Conservation (phyloP, 1,140 invertebrate species). For the Dendroctonus valens region DNA sequence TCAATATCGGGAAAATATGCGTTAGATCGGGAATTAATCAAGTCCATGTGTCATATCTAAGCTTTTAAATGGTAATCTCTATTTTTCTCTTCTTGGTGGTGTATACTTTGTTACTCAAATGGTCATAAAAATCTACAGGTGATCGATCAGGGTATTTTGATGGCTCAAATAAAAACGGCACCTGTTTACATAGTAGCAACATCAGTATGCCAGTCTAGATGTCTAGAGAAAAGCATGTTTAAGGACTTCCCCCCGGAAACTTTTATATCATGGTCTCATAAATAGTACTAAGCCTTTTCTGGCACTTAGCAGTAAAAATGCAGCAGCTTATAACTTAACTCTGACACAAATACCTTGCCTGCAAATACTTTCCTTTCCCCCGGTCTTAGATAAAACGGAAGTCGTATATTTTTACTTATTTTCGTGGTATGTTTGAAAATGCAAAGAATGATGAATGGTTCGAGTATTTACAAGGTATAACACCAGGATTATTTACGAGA, state of each 20-base stretch:
- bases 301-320: constrained; percentile 25
- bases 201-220: too few relatives aligned
- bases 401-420: constrained; percentile 11
- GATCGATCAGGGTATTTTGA: too few relatives aligned
- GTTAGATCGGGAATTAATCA: too few relatives aligned
- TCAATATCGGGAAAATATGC: too few relatives aligned
- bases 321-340: constrained; percentile 9
- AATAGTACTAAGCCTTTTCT: constrained; percentile 11
- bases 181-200: too few relatives aligned
- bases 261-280: background rate
- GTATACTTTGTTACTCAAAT: too few relatives aligned
- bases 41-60: too few relatives aligned
- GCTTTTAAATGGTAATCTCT: too few relatives aligned
- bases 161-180: too few relatives aligned
- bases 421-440: constrained; percentile 9
- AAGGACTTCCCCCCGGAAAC: background rate
- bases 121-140: too few relatives aligned
- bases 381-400: constrained; percentile 9
- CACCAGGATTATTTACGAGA: background rate
- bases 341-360: constrained; percentile 23
- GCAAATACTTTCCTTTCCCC: constrained; percentile 1
- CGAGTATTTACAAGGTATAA: background rate
- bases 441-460: constrained; percentile 14
- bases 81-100: too few relatives aligned
- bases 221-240: too few relatives aligned